Evolutionary conservation across 2,888 invertebrate genomes (phyloP).

Genomic region (Thymelicus lineola): DNA sequence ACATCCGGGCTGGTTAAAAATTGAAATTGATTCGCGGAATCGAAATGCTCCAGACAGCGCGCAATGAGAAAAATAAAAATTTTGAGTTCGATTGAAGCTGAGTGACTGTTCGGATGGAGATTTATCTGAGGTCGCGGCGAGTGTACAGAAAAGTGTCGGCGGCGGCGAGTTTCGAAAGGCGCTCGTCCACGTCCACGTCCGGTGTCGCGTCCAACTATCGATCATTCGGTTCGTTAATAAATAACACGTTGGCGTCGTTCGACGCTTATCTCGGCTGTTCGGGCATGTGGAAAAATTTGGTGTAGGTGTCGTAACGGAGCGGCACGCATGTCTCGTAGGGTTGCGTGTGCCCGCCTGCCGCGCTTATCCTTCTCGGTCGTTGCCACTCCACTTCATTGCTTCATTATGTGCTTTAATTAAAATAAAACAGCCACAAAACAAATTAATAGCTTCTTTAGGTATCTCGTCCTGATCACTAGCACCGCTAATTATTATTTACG

Average conservation of each 20-base stretch:
- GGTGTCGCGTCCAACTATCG: constrained; percentile 84
- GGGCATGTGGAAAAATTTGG: constrained; percentile 85
- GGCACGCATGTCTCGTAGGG: constrained; percentile 78
- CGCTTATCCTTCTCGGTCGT: constrained; percentile 70
- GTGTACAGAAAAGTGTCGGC: constrained; percentile 57
- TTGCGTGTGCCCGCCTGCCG: constrained; percentile 71
- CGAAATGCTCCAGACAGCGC: constrained; percentile 27
- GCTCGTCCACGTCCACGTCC: constrained; percentile 74
- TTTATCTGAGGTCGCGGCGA: constrained; percentile 61
- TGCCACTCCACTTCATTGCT: constrained; percentile 62
- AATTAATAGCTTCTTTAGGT: constrained; percentile 30
- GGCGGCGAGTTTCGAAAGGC: constrained; percentile 79
- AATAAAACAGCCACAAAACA: constrained; percentile 49
- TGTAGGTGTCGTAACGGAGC: constrained; percentile 84
- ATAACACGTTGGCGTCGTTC: constrained; percentile 82
- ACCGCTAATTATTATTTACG: constrained; percentile 42
- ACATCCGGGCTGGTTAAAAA: constrained; percentile 37
- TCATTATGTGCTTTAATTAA: constrained; percentile 76
- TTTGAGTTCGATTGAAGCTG: constrained; percentile 55
- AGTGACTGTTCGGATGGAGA: constrained; percentile 62
- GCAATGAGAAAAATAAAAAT: constrained; percentile 49
- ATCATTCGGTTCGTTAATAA: constrained; percentile 86
- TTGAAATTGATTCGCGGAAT: constrained; percentile 39
- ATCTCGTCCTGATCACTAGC: constrained; percentile 21
- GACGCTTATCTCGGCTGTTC: constrained; percentile 81